phyloP scores from a whole-genome alignment of 2,797 vertebrate species.

The Allenopithecus nigroviridis region DNA sequence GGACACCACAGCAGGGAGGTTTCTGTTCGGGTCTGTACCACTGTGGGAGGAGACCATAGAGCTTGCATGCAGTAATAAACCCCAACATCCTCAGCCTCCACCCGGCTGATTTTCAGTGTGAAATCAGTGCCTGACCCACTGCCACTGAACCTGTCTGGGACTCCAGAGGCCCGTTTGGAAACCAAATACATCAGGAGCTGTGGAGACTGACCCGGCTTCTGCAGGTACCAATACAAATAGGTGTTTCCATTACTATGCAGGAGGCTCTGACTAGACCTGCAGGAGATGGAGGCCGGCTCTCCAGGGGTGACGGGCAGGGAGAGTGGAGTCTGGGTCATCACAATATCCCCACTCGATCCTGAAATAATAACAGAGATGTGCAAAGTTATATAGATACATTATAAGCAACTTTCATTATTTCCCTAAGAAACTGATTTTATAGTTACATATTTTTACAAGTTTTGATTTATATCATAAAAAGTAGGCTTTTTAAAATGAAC shows the following conservation, averaged over 20 bases:
- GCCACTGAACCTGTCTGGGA: background rate
- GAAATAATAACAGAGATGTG: background rate
- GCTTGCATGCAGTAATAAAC: background rate
- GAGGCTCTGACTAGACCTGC: background rate
- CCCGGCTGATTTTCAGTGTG: background rate
- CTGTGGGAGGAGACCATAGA: background rate
- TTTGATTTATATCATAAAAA: too few species aligned
- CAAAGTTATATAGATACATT: too few species aligned
- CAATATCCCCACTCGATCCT: background rate
- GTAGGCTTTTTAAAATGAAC: too few species aligned
- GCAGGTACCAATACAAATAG: background rate
- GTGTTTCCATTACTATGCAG: too few species aligned
- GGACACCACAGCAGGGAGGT: background rate
- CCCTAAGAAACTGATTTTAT: too few species aligned
- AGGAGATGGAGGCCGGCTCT: background rate
- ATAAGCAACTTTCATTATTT: too few species aligned
- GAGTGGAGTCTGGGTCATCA: background rate
- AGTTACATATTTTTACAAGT: too few species aligned
- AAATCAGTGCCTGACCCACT: background rate
- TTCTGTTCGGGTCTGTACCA: background rate
- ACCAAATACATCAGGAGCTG: fast-evolving
- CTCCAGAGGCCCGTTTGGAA: background rate
- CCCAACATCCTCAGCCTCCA: background rate
- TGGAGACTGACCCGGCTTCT: background rate
- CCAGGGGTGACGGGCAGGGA: background rate